A percentile compares a stretch with the other conserved stretches of the same genome.
phyloP scores from a whole-genome alignment of 1,140 invertebrate genomes.

The Neodiprion lecontei region DNA sequence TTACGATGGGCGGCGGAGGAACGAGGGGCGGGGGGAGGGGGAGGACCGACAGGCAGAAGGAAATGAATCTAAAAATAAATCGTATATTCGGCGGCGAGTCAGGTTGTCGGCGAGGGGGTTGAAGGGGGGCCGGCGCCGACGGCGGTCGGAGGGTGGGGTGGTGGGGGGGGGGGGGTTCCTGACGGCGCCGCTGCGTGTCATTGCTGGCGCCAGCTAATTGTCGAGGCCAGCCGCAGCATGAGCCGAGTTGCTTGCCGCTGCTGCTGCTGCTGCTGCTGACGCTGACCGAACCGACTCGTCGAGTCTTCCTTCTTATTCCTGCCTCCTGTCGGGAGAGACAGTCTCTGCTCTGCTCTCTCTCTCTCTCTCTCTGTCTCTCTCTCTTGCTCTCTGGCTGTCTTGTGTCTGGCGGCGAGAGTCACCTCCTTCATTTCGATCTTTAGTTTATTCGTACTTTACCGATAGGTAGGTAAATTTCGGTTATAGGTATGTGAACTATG shows the following conservation, averaged over 20 bases:
- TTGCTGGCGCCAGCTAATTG: conserved; percentile 58
- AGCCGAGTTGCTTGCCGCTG: conserved; percentile 34
- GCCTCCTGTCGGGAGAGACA: background rate
- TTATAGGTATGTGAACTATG: too few species aligned
- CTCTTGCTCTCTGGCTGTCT: background rate
- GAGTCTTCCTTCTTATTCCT: conserved; percentile 14
- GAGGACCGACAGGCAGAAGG: conserved; percentile 30
- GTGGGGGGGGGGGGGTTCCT: conserved; percentile 22
- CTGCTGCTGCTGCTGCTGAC: conserved; percentile 20
- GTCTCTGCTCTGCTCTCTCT: background rate
- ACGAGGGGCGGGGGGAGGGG: background rate
- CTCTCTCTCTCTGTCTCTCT: background rate
- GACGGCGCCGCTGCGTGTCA: conserved; percentile 54
- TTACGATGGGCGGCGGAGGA: conserved; percentile 27
- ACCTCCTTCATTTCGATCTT: too few species aligned
- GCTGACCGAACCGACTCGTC: conserved; percentile 41
- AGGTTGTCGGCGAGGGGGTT: conserved; percentile 6
- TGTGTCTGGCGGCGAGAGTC: background rate
- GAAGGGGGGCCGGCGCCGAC: background rate
- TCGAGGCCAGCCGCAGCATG: conserved; percentile 56
- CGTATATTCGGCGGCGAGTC: conserved; percentile 38
- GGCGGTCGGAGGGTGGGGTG: background rate
- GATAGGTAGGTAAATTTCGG: too few species aligned
- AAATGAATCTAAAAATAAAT: conserved; percentile 53
- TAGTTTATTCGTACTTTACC: too few species aligned